Evolutionary conservation across 2,797 vertebrate species (phyloP), one percentile per base, ranked within the genome.

Genomic region (Natrix natrix): DNA sequence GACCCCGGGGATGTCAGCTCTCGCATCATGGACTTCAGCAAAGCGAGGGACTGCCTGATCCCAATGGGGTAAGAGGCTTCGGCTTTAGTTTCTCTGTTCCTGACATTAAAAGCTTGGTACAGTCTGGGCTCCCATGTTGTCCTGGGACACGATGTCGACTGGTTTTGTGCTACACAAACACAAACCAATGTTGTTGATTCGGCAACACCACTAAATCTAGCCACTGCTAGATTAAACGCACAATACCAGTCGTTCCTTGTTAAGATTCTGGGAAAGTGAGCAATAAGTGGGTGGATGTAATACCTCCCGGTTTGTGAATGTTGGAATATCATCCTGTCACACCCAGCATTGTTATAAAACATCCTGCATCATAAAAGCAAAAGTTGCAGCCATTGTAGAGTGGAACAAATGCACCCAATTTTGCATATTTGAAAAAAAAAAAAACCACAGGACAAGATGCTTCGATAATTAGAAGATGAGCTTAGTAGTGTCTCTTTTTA

Each of bases 21-120:
- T 43, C 97, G 97, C 32, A 94, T 99, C 94, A 94, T 97, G 96
- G 98, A 99, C 56, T 97, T 97, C 2, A 95, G 98, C 86, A 98
- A 98, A 92, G 99, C 99, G 94, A 97, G 98, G 91, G 98, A 98
- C 90, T 99, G 99, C 92, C 95, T 99, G 93, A 97, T 99, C 87
- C 99, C 99, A 0, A 99, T 99, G 99, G 98, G 98, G 98, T 99
- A 95, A 98, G 97, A 12, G 74, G 74, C 37, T 12, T 10, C 37
- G 1, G 4, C 20, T 78, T 43, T 48, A 22, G 0, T 78, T 78
- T 11, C n/a, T 17, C 16, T 32, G 4, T 22, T 78, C 37, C 37
- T 22, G 8, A 8, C 32, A 37, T 8, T 20, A 43, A 37, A 78
- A 43, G 32, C 7, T 10, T 43, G 74, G 20, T 43, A 5, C 4